Base-by-base conservation (phyloP, 2,888 invertebrate species). In the Zelleria hepariella region DNA sequence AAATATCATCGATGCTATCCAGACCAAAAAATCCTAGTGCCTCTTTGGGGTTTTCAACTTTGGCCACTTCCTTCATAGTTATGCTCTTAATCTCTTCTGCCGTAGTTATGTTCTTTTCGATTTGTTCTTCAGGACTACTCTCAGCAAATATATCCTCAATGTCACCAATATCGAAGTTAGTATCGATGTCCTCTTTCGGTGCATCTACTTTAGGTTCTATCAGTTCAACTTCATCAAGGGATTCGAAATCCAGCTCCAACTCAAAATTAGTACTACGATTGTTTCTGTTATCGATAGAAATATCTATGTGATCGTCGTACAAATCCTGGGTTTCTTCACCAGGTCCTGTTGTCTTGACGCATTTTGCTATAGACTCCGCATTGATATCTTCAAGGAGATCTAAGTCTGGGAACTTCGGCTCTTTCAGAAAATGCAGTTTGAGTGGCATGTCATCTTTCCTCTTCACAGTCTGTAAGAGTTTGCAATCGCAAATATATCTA, bases 1-100 rank as follows among this genome's bases (percentile, higher is more conserved):
- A 86, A 53, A 88, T 85, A 61, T 90, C 89, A 48, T 89, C 80
- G 61, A 91, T 82, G 63, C 82, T 84, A 57, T 84, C 78, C 51
- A 90, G 71, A 58, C 89, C 87, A 42, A 90, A 82, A 68, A 82
- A 80, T 58, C 73, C 75, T 61, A 87, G 67, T 1, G 75, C 70
- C 63, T 78, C 68, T 61, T 74, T 71, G 1, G 72, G 67, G 60
- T 68, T 65, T 42, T 65, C 68, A 2, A 52, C 59, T n/a, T n/a
- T n/a, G n/a, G n/a, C n/a, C n/a, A n/a, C n/a, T n/a, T n/a, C n/a
- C n/a, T n/a, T n/a, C n/a, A n/a, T n/a, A n/a, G n/a, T n/a, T n/a
- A 42, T 3, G 49, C 66, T 64, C 58, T 68, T 69, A 58, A 66
- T 53, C n/a, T 27, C 10, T 20, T 61, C 58, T 58, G 25, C 18